These are phyloP conservation scores for Belgica antarctica DNA, from an alignment of 2,888 invertebrate genomes.

Conservation along the genomic window DNA sequence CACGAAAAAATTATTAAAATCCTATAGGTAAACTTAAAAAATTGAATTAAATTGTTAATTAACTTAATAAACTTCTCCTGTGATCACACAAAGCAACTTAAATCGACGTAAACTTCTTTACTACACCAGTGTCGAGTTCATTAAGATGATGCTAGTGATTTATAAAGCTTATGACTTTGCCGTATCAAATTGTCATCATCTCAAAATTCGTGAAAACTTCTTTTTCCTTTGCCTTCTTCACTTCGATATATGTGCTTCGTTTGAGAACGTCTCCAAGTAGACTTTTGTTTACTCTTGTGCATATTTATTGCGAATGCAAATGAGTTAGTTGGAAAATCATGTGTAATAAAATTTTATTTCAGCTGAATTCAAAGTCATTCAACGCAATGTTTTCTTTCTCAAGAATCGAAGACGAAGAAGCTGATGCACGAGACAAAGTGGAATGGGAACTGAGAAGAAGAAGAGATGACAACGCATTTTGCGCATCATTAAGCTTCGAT, in stretches of 20 bases:
- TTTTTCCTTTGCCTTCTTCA: constrained; percentile 1
- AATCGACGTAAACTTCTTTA: too few relatives aligned
- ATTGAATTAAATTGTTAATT: constrained; percentile 26
- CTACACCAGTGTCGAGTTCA: constrained; percentile 24
- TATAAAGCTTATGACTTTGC: constrained; percentile 33
- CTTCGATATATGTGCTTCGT: background rate
- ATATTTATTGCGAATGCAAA: constrained; percentile 43
- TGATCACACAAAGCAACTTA: too few relatives aligned
- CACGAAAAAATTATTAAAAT: too few relatives aligned
- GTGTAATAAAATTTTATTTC: constrained; percentile 43
- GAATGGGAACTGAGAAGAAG: background rate
- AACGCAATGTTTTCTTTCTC: constrained; percentile 35
- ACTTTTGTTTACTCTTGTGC: constrained; percentile 24
- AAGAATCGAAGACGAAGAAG: background rate
- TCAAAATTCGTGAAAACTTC: constrained; percentile 42
- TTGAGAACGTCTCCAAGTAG: background rate
- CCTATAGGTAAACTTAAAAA: too few relatives aligned
- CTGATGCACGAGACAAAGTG: background rate
- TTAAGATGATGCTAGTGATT: constrained; percentile 42
- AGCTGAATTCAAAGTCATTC: background rate
- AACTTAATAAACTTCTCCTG: constrained; percentile 9
- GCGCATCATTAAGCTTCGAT: constrained; percentile 25
- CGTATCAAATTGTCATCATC: constrained; percentile 42
- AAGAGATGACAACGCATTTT: constrained; percentile 17
- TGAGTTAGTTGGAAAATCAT: constrained; percentile 43